Percentiles rank a stretch among this genome's conserved stretches.
Conservation (phyloP, 2,888 invertebrate species). For the Heliconius cydno region DNA sequence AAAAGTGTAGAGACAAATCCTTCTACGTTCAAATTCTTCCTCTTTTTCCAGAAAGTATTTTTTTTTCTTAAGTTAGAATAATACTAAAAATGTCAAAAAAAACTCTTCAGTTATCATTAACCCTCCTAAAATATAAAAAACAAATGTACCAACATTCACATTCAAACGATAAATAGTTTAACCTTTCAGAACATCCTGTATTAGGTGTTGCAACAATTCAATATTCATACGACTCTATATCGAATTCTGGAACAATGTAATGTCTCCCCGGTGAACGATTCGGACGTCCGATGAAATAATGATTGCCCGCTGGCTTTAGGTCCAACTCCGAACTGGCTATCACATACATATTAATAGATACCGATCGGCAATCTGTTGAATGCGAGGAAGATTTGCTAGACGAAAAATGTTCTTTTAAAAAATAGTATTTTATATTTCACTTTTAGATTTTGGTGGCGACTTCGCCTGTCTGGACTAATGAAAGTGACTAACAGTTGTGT, state of each 20-base stretch:
- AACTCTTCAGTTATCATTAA: neutral
- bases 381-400: constrained; percentile 45
- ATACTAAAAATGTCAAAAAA: neutral
- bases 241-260: constrained; percentile 55
- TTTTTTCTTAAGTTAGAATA: neutral
- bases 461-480: no score
- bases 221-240: constrained; percentile 39
- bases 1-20: no score
- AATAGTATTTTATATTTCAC: neutral
- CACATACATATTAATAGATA: constrained; percentile 65
- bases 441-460: no score
- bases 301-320: constrained; percentile 55
- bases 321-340: constrained; percentile 45
- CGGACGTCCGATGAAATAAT: constrained; percentile 71
- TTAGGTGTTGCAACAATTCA: constrained; percentile 35
- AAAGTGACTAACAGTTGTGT: no score
- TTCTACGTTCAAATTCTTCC: no score
- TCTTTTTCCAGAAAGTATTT: no score
- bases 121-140: neutral
- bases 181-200: constrained; percentile 10
- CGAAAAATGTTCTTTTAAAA: neutral
- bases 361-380: constrained; percentile 70
- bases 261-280: constrained; percentile 65
- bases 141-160: neutral
- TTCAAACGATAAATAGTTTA: neutral